Conservation (phyloP, 2,888 invertebrate genomes). For the Cantharis flavilabris region DNA sequence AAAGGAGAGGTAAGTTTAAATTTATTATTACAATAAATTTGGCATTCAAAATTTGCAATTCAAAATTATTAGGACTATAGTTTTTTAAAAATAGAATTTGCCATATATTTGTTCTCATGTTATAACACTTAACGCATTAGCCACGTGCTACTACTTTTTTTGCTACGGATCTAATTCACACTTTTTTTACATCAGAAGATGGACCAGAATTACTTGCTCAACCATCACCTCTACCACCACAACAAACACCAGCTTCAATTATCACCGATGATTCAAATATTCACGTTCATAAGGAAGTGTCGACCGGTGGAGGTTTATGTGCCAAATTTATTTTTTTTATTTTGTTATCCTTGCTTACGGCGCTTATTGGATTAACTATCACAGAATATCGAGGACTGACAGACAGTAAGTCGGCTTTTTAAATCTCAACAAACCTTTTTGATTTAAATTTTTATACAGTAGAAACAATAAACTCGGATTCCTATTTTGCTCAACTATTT, state of each 20-base stretch:
- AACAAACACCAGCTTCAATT: constrained; percentile 36
- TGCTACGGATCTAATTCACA: neutral
- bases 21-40: constrained; percentile 15
- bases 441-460: constrained; percentile 51
- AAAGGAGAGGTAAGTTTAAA: constrained; percentile 72
- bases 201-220: constrained; percentile 21
- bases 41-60: constrained; percentile 34
- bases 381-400: constrained; percentile 78
- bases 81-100: constrained; percentile 16
- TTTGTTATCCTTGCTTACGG: constrained; percentile 71
- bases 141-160: neutral
- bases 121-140: neutral
- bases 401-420: constrained; percentile 68
- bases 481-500: constrained; percentile 74
- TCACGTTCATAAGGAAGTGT: constrained; percentile 76
- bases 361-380: constrained; percentile 77
- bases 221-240: constrained; percentile 43
- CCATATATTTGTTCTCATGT: neutral
- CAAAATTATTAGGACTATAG: constrained; percentile 3
- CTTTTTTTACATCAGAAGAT: constrained; percentile 38
- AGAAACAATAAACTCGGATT: constrained; percentile 65
- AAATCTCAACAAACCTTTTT: neutral
- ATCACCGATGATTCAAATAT: constrained; percentile 65
- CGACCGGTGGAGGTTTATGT: constrained; percentile 82
- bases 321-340: constrained; percentile 83